These are phyloP conservation scores for Ditula angustiorana DNA, from an alignment of 2,888 invertebrate species.

Conservation along the genomic window DNA sequence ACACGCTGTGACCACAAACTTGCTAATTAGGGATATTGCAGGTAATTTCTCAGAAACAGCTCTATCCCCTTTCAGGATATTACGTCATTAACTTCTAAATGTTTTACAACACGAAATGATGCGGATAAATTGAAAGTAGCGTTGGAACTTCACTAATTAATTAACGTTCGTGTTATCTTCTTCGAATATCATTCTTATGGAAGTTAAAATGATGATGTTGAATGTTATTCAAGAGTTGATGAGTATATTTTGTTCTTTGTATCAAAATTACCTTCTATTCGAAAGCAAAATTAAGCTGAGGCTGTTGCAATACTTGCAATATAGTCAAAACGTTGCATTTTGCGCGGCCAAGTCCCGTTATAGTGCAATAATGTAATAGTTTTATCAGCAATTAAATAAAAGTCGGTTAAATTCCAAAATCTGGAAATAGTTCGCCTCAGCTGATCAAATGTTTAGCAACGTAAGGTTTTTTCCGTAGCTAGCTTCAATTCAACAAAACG, in stretches of 20 bases:
- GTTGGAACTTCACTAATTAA: constrained; percentile 6
- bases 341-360: no score
- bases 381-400: no score
- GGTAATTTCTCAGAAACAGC: constrained; percentile 49
- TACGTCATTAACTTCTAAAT: constrained; percentile 48
- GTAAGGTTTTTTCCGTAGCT: neutral
- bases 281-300: neutral
- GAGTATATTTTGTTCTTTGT: neutral
- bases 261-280: neutral
- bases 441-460: neutral
- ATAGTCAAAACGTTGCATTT: no score
- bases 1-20: constrained; percentile 46
- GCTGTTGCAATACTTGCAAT: no score
- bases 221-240: neutral
- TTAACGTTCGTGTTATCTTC: constrained; percentile 16
- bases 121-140: constrained; percentile 22
- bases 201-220: neutral
- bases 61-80: constrained; percentile 50
- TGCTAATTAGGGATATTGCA: constrained; percentile 45
- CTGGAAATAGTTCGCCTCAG: no score
- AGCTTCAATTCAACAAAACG: neutral
- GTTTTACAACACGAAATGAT: constrained; percentile 38
- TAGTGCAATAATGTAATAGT: no score
- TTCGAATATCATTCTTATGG: constrained; percentile 9
- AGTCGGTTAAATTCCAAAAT: no score